Evolutionary conservation across 2,888 invertebrate species (phyloP).

Genomic region (Melinaea marsaeus): DNA sequence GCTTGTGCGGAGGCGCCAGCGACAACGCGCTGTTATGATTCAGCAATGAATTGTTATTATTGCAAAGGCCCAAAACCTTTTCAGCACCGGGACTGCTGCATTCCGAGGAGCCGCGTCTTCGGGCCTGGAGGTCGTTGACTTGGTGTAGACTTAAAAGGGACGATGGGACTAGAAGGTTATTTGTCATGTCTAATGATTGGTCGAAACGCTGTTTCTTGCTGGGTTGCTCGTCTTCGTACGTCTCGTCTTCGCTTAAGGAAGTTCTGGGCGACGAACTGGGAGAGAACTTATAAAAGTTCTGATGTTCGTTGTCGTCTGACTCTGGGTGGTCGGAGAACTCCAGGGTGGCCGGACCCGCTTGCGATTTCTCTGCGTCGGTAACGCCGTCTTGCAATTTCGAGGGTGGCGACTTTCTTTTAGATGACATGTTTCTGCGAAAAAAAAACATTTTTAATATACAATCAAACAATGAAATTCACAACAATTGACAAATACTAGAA

Average conservation of each 20-base stretch:
- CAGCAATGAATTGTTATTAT: constrained; percentile 81
- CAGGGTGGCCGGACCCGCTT: constrained; percentile 74
- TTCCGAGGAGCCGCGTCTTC: constrained; percentile 80
- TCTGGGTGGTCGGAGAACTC: constrained; percentile 68
- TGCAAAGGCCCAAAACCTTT: constrained; percentile 81
- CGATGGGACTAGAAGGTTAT: constrained; percentile 75
- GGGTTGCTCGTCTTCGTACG: constrained; percentile 79
- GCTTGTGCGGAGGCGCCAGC: constrained; percentile 78
- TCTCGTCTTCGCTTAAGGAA: constrained; percentile 78
- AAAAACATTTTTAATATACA: constrained; percentile 33
- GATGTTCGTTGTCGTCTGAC: constrained; percentile 62
- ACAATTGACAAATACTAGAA: no score
- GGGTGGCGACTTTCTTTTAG: constrained; percentile 97
- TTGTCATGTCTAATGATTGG: constrained; percentile 79
- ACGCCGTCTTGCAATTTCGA: constrained; percentile 92
- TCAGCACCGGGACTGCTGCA: constrained; percentile 85
- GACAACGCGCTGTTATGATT: constrained; percentile 79
- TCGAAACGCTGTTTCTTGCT: constrained; percentile 80
- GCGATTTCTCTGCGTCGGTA: constrained; percentile 67
- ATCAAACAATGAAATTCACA: no score
- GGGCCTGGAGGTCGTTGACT: constrained; percentile 72
- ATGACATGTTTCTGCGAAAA: constrained; percentile 94
- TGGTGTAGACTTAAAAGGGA: constrained; percentile 77
- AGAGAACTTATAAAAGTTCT: constrained; percentile 70
- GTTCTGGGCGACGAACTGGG: constrained; percentile 69